Percentiles rank a stretch among this genome's conserved stretches.
Conservation (phyloP, 1,140 invertebrate genomes). For the Eupeodes corollae region DNA sequence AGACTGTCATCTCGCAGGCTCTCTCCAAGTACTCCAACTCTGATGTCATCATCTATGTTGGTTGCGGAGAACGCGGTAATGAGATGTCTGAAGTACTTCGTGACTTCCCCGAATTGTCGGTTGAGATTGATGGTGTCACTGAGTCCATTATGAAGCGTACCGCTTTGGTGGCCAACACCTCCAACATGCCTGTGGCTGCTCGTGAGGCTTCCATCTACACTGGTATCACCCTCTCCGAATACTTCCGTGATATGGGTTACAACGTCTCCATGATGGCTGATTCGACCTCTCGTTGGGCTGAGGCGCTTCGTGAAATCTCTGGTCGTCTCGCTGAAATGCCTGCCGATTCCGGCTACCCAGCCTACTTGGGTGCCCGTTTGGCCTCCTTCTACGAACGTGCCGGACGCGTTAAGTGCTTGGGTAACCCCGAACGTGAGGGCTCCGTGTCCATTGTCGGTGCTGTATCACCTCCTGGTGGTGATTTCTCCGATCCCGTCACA, state of each 20-base stretch:
- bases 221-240: constrained; percentile 96
- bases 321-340: constrained; percentile 99
- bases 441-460: constrained; percentile 99
- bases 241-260: constrained; percentile 99
- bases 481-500: constrained; percentile 99
- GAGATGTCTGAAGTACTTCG: constrained; percentile 84
- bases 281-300: constrained; percentile 99
- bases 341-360: constrained; percentile 97
- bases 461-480: constrained; percentile 98
- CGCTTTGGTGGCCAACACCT: constrained; percentile 96
- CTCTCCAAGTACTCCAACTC: constrained; percentile 99
- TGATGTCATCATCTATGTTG: constrained; percentile 98
- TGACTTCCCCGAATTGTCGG: constrained; percentile 95
- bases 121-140: constrained; percentile 89
- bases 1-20: constrained; percentile 89
- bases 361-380: constrained; percentile 92
- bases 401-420: constrained; percentile 93
- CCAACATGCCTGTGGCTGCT: constrained; percentile 99
- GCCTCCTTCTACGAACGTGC: constrained; percentile 99
- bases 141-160: constrained; percentile 99
- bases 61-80: constrained; percentile 92
- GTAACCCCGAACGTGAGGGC: constrained; percentile 94
- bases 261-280: constrained; percentile 99
- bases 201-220: constrained; percentile 99
- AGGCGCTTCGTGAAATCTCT: constrained; percentile 98